Evolutionary conservation across 2,797 vertebrate species (phyloP).

Genomic region (Passerculus sandwichensis): DNA sequence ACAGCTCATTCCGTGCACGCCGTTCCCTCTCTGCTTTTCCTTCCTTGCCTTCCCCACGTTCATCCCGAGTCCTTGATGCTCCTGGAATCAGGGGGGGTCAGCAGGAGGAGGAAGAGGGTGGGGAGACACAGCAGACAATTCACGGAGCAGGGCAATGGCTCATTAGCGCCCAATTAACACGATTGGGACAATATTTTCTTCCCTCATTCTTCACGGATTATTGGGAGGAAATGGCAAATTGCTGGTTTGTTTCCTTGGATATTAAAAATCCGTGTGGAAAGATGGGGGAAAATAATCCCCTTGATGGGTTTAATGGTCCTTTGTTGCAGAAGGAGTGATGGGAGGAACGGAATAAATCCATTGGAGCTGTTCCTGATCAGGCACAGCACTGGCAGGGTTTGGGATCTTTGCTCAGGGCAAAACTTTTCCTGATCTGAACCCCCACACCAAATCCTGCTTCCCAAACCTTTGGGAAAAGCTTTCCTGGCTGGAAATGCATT

Average conservation of each 20-base stretch:
- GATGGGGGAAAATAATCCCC: neutral
- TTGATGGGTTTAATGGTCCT: neutral
- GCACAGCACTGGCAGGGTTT: neutral
- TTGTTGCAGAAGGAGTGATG: neutral
- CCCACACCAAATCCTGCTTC: neutral
- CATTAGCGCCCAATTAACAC: slow-evolving; percentile 33
- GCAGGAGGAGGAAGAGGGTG: neutral
- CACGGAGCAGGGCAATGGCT: neutral
- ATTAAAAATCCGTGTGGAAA: neutral
- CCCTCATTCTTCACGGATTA: neutral
- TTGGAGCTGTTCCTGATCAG: fast-evolving
- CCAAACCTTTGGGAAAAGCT: neutral
- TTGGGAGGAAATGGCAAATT: slow-evolving; percentile 56
- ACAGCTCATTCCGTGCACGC: slow-evolving; percentile 51
- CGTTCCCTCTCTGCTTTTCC: neutral
- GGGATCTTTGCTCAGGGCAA: neutral
- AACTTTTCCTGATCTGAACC: neutral
- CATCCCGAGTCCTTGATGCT: neutral
- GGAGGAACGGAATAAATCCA: neutral
- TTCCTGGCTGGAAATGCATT: neutral
- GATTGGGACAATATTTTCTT: neutral
- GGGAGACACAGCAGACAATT: neutral
- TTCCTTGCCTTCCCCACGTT: neutral
- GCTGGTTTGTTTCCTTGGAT: slow-evolving; percentile 27
- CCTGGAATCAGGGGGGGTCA: neutral